Percentiles rank a stretch among this genome's conserved stretches.
Evolutionary conservation across 2,113 vertebrate species (phyloP).

Genomic region (Mustelus asterias): DNA sequence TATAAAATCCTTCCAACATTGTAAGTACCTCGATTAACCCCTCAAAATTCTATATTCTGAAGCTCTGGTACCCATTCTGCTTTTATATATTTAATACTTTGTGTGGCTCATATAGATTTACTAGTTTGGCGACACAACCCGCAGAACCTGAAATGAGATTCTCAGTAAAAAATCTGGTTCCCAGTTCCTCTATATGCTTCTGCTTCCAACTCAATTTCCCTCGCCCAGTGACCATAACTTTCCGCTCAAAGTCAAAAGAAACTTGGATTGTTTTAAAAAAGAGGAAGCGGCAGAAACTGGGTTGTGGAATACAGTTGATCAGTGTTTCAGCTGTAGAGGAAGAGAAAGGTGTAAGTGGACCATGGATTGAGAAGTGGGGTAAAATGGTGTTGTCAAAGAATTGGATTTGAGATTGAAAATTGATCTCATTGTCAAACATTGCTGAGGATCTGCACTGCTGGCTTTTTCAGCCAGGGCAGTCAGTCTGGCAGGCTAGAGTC

Average conservation of each 20-base stretch:
- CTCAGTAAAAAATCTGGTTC: no score
- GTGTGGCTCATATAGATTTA: no score
- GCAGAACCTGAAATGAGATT: no score
- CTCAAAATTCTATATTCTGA: background rate
- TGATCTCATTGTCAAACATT: background rate
- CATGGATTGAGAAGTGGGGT: background rate
- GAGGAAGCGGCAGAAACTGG: no score
- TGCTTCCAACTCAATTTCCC: no score
- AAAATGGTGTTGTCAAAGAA: background rate
- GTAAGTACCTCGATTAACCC: background rate
- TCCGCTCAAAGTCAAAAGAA: no score
- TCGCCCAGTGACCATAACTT: no score
- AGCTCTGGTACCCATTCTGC: background rate
- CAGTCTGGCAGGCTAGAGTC: no score
- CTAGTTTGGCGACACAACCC: no score
- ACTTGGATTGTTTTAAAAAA: no score
- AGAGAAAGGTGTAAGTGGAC: background rate
- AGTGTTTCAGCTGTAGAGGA: background rate
- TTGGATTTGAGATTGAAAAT: background rate
- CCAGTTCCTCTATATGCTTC: no score
- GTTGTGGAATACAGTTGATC: background rate
- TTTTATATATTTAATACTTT: no score
- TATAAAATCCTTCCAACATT: background rate
- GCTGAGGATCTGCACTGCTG: background rate
- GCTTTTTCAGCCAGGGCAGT: background rate